Conservation (phyloP, 2,113 vertebrate species). For the Dasypus novemcinctus region DNA sequence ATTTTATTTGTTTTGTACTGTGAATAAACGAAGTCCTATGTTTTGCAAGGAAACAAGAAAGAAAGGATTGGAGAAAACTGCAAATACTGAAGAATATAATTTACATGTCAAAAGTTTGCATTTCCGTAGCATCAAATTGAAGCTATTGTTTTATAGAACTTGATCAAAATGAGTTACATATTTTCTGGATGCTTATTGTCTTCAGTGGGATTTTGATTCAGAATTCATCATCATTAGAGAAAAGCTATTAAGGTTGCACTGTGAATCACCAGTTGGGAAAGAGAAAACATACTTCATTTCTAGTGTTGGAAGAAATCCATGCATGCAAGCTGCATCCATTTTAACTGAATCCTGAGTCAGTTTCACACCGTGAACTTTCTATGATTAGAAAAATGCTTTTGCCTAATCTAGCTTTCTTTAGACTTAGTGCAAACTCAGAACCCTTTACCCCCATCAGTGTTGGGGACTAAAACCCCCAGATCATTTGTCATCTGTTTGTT, state of each 20-base stretch:
- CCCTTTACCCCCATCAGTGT: background rate
- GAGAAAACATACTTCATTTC: constrained; percentile 23
- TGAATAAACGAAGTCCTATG: background rate
- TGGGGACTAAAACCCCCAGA: background rate
- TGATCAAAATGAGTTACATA: constrained; percentile 23
- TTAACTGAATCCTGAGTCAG: background rate
- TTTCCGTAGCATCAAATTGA: background rate
- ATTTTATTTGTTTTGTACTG: background rate
- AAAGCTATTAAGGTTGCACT: constrained; percentile 5
- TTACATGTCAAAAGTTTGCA: background rate
- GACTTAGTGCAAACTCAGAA: background rate
- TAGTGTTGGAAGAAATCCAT: background rate
- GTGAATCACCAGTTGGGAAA: constrained; percentile 26
- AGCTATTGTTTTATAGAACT: constrained; percentile 43
- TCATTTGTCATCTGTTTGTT: background rate
- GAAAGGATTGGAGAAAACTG: background rate
- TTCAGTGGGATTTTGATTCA: constrained; percentile 37
- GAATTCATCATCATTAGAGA: constrained; percentile 18
- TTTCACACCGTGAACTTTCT: background rate
- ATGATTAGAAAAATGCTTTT: background rate
- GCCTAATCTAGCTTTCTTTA: background rate
- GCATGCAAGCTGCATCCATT: background rate
- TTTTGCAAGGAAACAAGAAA: background rate
- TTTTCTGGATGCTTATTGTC: background rate
- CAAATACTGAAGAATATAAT: constrained; percentile 13